Evolutionary conservation across 1,140 invertebrate genomes (phyloP).

Genomic region (Nixonia krombeini): DNA sequence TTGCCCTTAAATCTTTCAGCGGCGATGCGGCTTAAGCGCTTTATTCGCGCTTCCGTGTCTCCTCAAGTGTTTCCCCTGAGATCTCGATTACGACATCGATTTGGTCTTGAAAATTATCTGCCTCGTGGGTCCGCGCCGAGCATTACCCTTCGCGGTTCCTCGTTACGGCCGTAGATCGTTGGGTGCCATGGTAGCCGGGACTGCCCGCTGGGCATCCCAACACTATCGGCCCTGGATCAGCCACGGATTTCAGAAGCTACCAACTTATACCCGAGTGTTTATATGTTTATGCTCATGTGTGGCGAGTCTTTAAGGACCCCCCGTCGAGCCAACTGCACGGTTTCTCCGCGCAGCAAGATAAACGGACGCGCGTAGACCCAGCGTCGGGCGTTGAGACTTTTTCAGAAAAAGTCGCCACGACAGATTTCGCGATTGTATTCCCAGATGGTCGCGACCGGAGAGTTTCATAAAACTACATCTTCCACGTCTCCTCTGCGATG

Average conservation of each 20-base stretch:
- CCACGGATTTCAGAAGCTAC: constrained; percentile 69
- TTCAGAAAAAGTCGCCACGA: constrained; percentile 7
- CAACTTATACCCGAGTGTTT: constrained; percentile 63
- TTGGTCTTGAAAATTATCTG: constrained; percentile 39
- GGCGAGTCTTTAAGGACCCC: constrained; percentile 64
- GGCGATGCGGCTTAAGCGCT: constrained; percentile 14
- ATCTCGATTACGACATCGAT: constrained; percentile 33
- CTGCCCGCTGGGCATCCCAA: constrained; percentile 65
- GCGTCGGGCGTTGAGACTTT: constrained; percentile 20
- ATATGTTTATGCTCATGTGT: constrained; percentile 61
- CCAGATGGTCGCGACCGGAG: too few species aligned
- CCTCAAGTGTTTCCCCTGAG: constrained; percentile 11
- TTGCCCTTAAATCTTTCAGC: constrained; percentile 9
- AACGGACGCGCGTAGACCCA: constrained; percentile 12
- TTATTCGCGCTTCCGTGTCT: constrained; percentile 29
- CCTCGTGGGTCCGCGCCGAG: constrained; percentile 26
- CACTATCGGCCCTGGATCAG: constrained; percentile 65
- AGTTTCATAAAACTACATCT: too few species aligned
- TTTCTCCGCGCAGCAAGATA: constrained; percentile 16
- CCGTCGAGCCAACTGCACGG: constrained; percentile 52
- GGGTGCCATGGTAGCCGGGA: constrained; percentile 58
- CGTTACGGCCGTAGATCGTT: constrained; percentile 60
- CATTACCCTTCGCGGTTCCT: constrained; percentile 51
- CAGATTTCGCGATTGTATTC: constrained; percentile 9
- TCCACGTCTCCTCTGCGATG: too few species aligned